Evolutionary conservation across 2,888 invertebrate species (phyloP), one percentile per base, ranked within the genome.

Genomic region (Drosophila birchii): DNA sequence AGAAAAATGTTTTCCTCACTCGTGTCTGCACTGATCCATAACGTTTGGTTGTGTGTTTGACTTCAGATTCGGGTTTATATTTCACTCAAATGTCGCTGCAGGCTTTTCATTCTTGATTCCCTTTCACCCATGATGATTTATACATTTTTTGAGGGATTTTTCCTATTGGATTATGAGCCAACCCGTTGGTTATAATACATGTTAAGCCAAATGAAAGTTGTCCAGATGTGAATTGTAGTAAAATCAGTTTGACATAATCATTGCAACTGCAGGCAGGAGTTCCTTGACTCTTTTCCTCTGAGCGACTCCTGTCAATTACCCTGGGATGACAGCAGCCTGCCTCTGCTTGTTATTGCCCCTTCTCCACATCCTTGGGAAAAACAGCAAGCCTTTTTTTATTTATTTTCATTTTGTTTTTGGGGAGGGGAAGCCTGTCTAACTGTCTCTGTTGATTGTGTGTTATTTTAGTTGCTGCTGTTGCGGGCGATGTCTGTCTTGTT

Each of bases 1-100:
- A 63, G 67, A 70, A 66, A 61, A 63, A 72, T 72, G 41, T 53
- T 51, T 38, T 14, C 26, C 41, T 26, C 53, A 71, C 67, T 80
- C 76, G 88, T 88, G 77, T 67, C 76, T 47, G 61, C 56, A 60
- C 18, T 63, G 75, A 75, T 61, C 75, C 79, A 56, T 57, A 64
- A 58, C 32, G 26, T 29, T 67, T 16, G 34, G 5, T 34, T 39
- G 14, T 39, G 14, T 53, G n/a, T 67, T 54, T 32, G 20, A 7
- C 26, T 41, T 55, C 34, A 5, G 44, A 39, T 34, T 39, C 18
- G 32, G 66, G 45, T 12, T 54, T 68, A 55, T 36, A 68, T 55
- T 54, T 66, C 36, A 39, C 34, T 49, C 55, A 47, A 29, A 29
- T 55, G 41, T 49, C 68, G 54, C 68, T 23, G 45, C 53, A 23